Percentiles rank a stretch among this genome's conserved stretches.
These are phyloP conservation scores for Empidonax alnorum DNA, from an alignment of 2,113 vertebrate genomes.

Conservation along the genomic window DNA sequence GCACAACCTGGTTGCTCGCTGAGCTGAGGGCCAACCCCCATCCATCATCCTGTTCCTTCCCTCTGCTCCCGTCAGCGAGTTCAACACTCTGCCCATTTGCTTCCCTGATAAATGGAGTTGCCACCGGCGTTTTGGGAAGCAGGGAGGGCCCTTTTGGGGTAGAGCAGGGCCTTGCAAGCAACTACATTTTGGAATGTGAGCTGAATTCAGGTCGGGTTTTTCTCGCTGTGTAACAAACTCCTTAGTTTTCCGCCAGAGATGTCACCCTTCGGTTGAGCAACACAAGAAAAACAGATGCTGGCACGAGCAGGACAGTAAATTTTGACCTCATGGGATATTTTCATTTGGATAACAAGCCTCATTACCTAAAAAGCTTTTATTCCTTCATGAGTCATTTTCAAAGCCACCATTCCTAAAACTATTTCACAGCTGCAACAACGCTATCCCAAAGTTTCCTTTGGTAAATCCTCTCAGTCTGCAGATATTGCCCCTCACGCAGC, in stretches of 20 bases:
- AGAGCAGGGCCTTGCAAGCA: not conserved
- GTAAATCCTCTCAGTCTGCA: not conserved
- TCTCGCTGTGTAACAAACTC: not conserved
- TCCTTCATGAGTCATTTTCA: not conserved
- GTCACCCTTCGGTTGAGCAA: not conserved
- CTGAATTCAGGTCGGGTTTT: not conserved
- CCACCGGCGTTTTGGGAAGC: not conserved
- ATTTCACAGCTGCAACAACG: not conserved
- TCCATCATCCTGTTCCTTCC: not conserved
- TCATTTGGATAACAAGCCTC: not conserved
- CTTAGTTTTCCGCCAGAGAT: not conserved
- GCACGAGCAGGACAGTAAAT: not conserved
- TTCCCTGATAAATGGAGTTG: not conserved
- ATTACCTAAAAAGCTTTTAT: not conserved
- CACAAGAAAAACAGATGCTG: not conserved
- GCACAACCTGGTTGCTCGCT: not conserved
- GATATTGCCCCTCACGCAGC: accelerated
- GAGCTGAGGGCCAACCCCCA: not conserved
- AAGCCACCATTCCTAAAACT: not conserved
- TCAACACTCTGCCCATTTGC: not conserved
- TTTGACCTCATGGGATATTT: not conserved
- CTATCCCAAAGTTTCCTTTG: accelerated
- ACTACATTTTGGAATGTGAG: not conserved
- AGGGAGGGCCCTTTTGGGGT: not conserved
- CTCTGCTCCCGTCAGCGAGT: not conserved